Conservation (phyloP, 2,113 vertebrate genomes). For the Periophthalmodon schlosseri region DNA sequence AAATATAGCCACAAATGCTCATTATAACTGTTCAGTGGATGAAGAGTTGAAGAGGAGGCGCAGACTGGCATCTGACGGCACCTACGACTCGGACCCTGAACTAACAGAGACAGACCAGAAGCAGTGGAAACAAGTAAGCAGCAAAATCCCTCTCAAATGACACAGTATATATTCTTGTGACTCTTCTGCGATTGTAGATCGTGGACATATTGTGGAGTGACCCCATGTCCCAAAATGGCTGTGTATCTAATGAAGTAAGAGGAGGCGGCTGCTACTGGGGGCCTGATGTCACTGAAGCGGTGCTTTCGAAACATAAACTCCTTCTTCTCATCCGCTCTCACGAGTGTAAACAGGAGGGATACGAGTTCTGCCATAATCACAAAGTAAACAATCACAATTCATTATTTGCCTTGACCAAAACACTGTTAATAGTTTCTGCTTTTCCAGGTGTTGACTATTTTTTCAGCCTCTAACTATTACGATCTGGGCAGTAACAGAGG, state of each 20-base stretch:
- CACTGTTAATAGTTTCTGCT: not conserved
- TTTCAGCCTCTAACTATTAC: constrained; percentile 97
- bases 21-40: constrained; percentile 70
- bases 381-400: constrained; percentile 70
- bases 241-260: constrained; percentile 81
- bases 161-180: not conserved
- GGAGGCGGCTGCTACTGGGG: constrained; percentile 93
- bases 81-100: constrained; percentile 63
- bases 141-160: not conserved
- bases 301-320: constrained; percentile 82
- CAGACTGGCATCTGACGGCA: constrained; percentile 63
- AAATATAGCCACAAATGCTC: constrained; percentile 36
- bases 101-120: constrained; percentile 48
- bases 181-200: constrained; percentile 68
- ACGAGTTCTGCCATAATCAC: constrained; percentile 88
- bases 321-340: constrained; percentile 91
- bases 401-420: not conserved
- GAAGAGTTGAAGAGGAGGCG: constrained; percentile 78
- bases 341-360: constrained; percentile 93
- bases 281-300: constrained; percentile 82
- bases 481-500: constrained; percentile 93
- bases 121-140: constrained; percentile 87
- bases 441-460: constrained; percentile 90
- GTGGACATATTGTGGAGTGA: constrained; percentile 92
- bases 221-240: constrained; percentile 87